Evolutionary conservation across 2,888 invertebrate species (phyloP).

Genomic region (Cataglyphis cursor): DNA sequence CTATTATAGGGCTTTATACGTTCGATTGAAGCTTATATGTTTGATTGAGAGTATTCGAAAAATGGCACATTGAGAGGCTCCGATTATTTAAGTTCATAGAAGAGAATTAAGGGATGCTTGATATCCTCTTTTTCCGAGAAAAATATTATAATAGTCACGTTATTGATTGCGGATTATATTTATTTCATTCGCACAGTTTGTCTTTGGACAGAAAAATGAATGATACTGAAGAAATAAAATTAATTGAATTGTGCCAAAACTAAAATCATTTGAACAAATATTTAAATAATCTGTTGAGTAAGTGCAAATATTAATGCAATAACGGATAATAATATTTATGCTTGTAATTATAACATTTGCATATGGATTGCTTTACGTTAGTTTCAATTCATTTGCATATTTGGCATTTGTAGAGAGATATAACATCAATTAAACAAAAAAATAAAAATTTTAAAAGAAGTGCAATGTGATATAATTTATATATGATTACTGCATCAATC

Average conservation of each 20-base stretch:
- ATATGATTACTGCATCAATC: neutral
- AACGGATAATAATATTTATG: neutral
- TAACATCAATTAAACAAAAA: neutral
- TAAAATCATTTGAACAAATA: neutral
- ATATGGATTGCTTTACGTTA: neutral
- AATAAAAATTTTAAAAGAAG: neutral
- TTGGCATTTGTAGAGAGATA: neutral
- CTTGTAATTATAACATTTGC: neutral
- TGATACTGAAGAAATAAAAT: neutral
- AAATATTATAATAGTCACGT: constrained; percentile 20
- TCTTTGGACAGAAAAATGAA: neutral
- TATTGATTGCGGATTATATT: constrained; percentile 33
- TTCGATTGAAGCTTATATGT: neutral
- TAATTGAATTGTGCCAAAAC: neutral
- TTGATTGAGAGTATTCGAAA: neutral
- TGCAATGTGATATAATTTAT: no score
- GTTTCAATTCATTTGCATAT: neutral
- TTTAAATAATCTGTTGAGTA: neutral
- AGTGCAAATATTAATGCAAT: neutral
- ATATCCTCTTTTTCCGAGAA: neutral
- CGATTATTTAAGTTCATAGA: constrained; percentile 8
- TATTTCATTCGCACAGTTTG: neutral
- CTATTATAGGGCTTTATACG: neutral
- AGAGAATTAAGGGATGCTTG: neutral
- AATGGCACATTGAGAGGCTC: neutral